Conservation (phyloP, 2,113 vertebrate genomes). For the Istiophorus platypterus region DNA sequence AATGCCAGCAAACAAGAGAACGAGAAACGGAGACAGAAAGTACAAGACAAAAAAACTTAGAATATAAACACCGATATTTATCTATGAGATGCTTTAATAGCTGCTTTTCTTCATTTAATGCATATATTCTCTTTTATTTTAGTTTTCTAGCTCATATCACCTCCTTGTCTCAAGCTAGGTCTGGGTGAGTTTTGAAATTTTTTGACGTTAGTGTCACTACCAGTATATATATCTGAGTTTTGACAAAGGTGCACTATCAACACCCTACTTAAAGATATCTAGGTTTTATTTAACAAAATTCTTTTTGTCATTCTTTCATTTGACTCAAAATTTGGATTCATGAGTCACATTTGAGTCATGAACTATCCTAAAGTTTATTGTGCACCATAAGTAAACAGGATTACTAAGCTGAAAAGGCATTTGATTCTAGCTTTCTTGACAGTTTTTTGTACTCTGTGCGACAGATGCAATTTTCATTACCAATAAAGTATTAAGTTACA, state of each 20-base stretch:
- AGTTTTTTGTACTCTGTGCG: neutral
- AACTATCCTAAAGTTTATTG: neutral
- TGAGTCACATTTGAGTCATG: no score
- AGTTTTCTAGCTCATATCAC: neutral
- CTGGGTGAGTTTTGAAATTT: neutral
- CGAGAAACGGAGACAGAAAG: conserved; percentile 43
- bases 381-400: neutral
- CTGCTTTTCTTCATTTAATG: neutral
- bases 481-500: neutral
- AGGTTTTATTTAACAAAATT: neutral
- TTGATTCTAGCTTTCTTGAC: neutral
- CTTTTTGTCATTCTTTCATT: neutral
- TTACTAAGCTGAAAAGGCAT: neutral
- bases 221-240: neutral
- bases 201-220: neutral
- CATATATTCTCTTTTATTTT: neutral
- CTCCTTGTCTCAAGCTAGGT: neutral
- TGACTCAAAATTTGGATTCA: neutral
- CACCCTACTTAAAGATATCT: neutral
- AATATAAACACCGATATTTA: conserved; percentile 38
- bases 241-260: neutral
- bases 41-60: conserved; percentile 54
- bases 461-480: neutral
- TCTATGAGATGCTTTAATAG: conserved; percentile 13
- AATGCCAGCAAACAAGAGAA: neutral